These are phyloP conservation scores for Gopherus evgoodei DNA, from an alignment of 2,113 vertebrate genomes.

Conservation along the genomic window DNA sequence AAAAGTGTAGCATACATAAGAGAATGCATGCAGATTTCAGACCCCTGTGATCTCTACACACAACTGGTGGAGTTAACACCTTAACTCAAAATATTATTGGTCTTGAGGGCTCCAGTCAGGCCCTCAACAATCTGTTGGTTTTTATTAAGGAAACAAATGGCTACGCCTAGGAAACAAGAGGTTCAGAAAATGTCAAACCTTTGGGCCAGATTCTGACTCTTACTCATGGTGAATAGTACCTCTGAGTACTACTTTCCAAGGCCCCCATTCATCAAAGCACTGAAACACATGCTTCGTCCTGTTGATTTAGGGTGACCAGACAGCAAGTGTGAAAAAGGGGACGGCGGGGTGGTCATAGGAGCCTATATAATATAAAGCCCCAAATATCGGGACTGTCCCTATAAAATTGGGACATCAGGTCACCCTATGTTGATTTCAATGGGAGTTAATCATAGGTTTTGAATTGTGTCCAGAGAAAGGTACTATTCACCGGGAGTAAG, in stretches of 20 bases:
- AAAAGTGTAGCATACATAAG: conserved; percentile 3
- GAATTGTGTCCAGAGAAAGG: rapidly evolving
- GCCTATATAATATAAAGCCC: too few relatives aligned
- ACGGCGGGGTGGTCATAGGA: too few relatives aligned
- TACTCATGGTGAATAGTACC: background rate
- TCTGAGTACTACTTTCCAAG: background rate
- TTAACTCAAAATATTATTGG: background rate
- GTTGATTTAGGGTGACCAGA: background rate
- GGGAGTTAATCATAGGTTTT: background rate
- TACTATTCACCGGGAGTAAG: background rate
- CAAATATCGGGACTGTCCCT: too few relatives aligned
- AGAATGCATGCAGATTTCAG: conserved; percentile 8
- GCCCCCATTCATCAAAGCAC: background rate
- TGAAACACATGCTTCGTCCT: background rate
- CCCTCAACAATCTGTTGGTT: background rate
- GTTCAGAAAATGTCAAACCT: background rate
- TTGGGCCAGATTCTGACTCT: background rate
- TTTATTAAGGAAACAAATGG: background rate
- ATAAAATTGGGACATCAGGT: too few relatives aligned
- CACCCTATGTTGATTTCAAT: background rate
- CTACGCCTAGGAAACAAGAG: background rate
- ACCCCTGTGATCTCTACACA: background rate
- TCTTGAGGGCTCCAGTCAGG: background rate
- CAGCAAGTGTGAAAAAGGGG: too few relatives aligned
- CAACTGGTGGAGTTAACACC: background rate